Base-by-base conservation (phyloP, 2,113 vertebrate genomes). In the Cyrtonyx montezumae region DNA sequence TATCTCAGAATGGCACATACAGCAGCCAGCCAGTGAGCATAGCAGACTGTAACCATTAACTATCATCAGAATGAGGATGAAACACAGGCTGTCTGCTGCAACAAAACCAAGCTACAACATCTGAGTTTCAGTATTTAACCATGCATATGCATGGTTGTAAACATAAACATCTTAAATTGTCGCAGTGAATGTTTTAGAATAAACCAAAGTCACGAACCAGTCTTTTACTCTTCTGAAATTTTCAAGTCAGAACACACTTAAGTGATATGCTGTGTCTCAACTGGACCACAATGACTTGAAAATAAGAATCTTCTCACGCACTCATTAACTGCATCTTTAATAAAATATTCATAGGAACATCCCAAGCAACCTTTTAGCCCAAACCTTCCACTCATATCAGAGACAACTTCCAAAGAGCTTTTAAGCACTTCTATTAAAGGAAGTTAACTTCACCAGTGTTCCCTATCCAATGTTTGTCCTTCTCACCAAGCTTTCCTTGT, bases 391-490 rank as follows among this genome's bases (percentile, higher is more conserved):
- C 19, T 37, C 37, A 25, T 4, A 3, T 42, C n/a, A 62, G 67
- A 40, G 7, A 55, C 6, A 88, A 30, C 23, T 32, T 80, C 45
- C 42, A 59, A 69, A 88, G 12, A 13, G 8, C 19, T 45, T 42
- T 56, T 69, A 61, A 55, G 7, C 53, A 65, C n/a, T 62, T 62
- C 26, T 0, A 5, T 25, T 79, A 55, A 83, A 66, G 45, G 17
- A 76, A 3, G 6, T 53, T n/a, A 82, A 61, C 8, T 11, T 61
- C 51, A 55, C 49, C 55, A 85, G 36, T 7, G 37, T 8, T 79
- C 62, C 59, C 21, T 7, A n/a, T 62, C 34, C 30, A 4, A 13
- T 6, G 2, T 0, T 0, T 22, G 10, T 1, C 32, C 26, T 73
- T 66, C 84, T 48, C 12, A 49, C 2, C 21, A 83, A 74, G 59